Base-by-base conservation (phyloP, 2,888 invertebrate genomes). In the Charanyca ferruginea region DNA sequence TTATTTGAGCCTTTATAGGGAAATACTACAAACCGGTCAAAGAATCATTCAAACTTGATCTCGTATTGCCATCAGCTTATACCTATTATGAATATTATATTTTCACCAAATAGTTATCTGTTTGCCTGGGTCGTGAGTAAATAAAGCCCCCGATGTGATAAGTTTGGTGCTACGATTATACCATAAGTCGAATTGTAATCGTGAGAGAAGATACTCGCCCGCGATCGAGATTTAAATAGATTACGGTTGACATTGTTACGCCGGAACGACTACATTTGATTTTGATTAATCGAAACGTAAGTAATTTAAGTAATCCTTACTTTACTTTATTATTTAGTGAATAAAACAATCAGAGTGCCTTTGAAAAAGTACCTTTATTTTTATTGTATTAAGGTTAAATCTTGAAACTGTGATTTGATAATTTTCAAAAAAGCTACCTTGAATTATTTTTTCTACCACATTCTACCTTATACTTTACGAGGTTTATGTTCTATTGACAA, bases 121-220 rank as follows among this genome's bases (percentile, higher is more conserved):
- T 75, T 68, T 61, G 55, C 45, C 28, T 38, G 16, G 13, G 28
- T n/a, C 48, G 52, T 61, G 8, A n/a, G 44, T 67, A 64, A 61
- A 73, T 55, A 60, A 53, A 38, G n/a, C 42, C 8, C 23, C n/a
- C 35, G 44, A 55, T n/a, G 22, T 32, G 42, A 38, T 35, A 0
- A 9, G 49, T 54, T 38, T 51, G 11, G 49, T 52, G 42, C 48
- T 55, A 55, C 55, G 42, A 66, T 42, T 42, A 41, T 18, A 51
- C 13, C 48, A 54, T 18, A 70, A 71, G 81, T 73, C 66, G 38
- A 64, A 60, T 35, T n/a, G 63, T 62, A 61, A 53, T 59, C 52
- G 73, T 18, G 63, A 48, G 44, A 41, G 66, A 32, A 16, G 59
- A 20, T 49, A 73, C 74, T 47, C 76, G 79, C 59, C 18, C 20